Conservation (phyloP, 2,113 vertebrate genomes). For the Hemiscyllium ocellatum region DNA sequence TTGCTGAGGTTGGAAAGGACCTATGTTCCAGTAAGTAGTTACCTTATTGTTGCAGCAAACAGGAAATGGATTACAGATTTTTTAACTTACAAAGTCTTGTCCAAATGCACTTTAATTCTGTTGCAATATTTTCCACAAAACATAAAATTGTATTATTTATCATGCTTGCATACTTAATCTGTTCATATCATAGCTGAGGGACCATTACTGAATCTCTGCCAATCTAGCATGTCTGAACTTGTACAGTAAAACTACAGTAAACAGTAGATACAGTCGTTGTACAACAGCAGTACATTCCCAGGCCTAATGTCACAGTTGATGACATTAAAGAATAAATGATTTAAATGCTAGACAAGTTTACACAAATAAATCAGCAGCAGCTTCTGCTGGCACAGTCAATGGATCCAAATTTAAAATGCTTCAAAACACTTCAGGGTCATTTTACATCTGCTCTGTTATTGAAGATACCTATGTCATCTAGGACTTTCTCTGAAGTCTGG, state of each 20-base stretch:
- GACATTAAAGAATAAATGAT: conserved; percentile 24
- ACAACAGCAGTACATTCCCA: background rate
- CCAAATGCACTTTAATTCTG: background rate
- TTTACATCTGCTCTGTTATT: background rate
- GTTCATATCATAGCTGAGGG: background rate
- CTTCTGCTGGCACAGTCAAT: background rate
- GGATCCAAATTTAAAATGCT: background rate
- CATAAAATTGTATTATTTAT: background rate
- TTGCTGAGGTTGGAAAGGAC: background rate
- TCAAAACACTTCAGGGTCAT: background rate
- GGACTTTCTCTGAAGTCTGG: background rate
- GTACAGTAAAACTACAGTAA: background rate
- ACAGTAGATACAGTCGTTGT: background rate
- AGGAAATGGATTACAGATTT: background rate
- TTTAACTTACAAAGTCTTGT: background rate
- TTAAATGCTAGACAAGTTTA: background rate
- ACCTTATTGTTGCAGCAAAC: background rate
- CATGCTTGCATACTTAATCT: background rate
- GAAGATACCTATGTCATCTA: background rate
- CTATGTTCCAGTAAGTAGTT: background rate
- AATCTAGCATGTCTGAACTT: background rate
- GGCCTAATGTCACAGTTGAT: background rate
- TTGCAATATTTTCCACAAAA: background rate
- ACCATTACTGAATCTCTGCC: background rate
- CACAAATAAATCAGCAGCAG: background rate